Percentiles rank a stretch among this genome's conserved stretches.
These are phyloP conservation scores for Urosaurus nigricauda DNA, from an alignment of 2,797 vertebrate genomes.

Conservation along the genomic window DNA sequence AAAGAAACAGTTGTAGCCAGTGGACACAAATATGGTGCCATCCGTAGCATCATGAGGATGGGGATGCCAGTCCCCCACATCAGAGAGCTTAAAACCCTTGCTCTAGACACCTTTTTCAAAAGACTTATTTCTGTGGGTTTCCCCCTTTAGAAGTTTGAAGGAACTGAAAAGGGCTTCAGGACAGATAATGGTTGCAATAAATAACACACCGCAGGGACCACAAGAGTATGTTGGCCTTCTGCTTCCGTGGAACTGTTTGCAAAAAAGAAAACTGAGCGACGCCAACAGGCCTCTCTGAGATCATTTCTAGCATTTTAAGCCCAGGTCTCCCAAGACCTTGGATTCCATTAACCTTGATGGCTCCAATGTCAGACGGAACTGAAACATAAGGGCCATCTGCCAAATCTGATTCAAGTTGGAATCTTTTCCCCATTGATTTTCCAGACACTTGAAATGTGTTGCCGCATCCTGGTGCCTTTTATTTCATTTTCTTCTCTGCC, in stretches of 20 bases:
- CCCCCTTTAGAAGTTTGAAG: too few relatives aligned
- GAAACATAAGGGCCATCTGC: neutral
- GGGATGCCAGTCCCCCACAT: too few relatives aligned
- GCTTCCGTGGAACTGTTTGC: neutral
- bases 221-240: neutral
- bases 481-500: neutral
- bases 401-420: neutral
- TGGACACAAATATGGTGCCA: too few relatives aligned
- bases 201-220: neutral
- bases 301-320: neutral
- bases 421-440: neutral
- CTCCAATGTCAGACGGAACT: neutral
- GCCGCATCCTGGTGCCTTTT: neutral
- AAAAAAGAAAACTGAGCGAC: neutral
- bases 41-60: too few relatives aligned
- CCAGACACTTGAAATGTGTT: neutral
- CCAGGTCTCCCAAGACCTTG: neutral
- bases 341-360: slow-evolving; percentile 5
- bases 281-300: neutral
- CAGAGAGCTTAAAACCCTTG: too few relatives aligned
- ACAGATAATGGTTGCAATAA: neutral
- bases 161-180: neutral
- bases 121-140: too few relatives aligned
- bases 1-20: too few relatives aligned
- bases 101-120: neutral